Evolutionary conservation across 2,797 vertebrate species (phyloP).

Genomic region (Chelmon rostratus): DNA sequence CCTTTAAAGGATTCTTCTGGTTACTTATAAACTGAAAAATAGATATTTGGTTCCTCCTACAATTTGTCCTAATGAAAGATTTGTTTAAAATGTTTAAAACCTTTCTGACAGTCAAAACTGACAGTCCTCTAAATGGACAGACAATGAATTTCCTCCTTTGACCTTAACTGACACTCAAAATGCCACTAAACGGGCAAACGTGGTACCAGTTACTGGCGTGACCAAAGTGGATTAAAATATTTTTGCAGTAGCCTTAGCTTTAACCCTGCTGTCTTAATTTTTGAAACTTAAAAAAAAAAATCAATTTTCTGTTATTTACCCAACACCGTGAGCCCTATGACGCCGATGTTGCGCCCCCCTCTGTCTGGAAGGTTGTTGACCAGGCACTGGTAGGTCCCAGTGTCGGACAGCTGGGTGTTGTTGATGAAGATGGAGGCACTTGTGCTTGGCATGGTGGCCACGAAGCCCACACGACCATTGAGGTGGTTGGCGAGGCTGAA

Average conservation of each 20-base stretch:
- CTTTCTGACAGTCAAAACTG: too few species aligned
- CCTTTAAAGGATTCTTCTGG: neutral
- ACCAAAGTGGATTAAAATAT: neutral
- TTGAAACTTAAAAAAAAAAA: neutral
- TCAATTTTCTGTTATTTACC: conserved; percentile 79
- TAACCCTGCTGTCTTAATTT: neutral
- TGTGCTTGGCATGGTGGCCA: conserved; percentile 97
- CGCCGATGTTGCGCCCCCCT: conserved; percentile 95
- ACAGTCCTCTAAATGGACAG: neutral
- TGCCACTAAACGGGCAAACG: neutral
- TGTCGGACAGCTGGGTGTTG: conserved; percentile 97
- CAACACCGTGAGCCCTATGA: conserved; percentile 96
- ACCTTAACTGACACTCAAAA: neutral
- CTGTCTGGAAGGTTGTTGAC: conserved; percentile 98
- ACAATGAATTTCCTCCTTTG: neutral
- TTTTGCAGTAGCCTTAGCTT: neutral
- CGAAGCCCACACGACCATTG: conserved; percentile 95
- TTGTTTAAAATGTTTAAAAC: neutral
- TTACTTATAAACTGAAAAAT: neutral
- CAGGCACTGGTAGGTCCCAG: conserved; percentile 99
- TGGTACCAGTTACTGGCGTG: neutral
- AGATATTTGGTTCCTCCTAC: too few species aligned
- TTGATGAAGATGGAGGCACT: conserved; percentile 99
- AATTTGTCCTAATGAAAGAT: neutral
- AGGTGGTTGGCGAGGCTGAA: conserved; percentile 95